Base-by-base conservation (phyloP, 92 coral and sea anemone species). In the Porites lobata region DNA sequence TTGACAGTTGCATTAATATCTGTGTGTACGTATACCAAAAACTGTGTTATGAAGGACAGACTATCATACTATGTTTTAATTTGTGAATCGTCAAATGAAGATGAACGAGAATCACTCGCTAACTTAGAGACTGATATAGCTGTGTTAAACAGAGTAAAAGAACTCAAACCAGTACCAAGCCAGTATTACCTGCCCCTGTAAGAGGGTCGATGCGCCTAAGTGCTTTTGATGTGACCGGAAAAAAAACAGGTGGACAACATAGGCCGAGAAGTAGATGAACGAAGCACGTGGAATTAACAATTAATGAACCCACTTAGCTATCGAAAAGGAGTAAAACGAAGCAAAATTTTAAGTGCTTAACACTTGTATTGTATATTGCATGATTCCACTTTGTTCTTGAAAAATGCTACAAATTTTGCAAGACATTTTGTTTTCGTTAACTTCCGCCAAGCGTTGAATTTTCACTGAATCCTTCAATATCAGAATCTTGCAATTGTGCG, bases 221-320 rank as follows among this genome's bases (percentile, higher is more conserved):
- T 62, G 21, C 9, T 62, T 38, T 38, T 15, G 8, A 62, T 62
- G 66, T 20, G 66, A 62, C 20, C 66, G 4, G 32, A 29, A 62
- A 62, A 15, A 62, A 18, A 15, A 62, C 15, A 2, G 21, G 43
- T 38, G 2, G 21, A 43, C 2, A 26, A 54, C 11, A 18, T 4
- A 14, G 3, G 24, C 9, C 68, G 15, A 21, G 10, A 21, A 7
- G 6, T 5, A 53, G 26, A 76, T 26, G 19, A 19, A 14, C 9
- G 50, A 14, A 8, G 68, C 68, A 77, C 81, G 59, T 59, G 81
- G 81, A 58, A 59, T 77, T 59, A 65, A 77, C 29, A 58, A 57
- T 77, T 29, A 13, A 61, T 15, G 57, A 15, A 50, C 12, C 69
- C 22, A 15, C 52, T 61, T 22, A 20, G 47, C 47, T 38, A 3